Conservation (phyloP, 1,140 invertebrate genomes). For the Maconellicoccus hirsutus region DNA sequence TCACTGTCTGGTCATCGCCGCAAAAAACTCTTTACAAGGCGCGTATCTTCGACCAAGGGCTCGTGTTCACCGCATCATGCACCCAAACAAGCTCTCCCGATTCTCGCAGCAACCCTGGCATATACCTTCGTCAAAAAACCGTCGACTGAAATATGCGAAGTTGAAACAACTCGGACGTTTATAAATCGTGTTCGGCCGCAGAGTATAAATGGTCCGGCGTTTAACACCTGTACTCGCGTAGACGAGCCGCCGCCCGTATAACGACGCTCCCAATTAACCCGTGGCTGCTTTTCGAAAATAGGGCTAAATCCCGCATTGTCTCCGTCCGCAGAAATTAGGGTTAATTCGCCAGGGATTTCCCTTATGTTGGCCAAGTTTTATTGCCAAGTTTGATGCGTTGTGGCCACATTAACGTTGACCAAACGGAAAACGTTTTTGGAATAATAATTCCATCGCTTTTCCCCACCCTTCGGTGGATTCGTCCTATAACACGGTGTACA, state of each 20-base stretch:
- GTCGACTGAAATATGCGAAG: background rate
- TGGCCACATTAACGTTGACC: slow-evolving; percentile 2
- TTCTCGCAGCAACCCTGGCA: no score
- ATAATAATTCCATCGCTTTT: background rate
- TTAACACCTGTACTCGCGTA: slow-evolving; percentile 3
- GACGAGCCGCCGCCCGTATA: background rate
- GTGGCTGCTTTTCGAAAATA: background rate
- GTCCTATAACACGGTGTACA: no score
- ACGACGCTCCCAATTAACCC: slow-evolving; percentile 6
- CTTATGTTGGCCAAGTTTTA: slow-evolving; percentile 4
- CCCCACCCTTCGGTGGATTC: no score
- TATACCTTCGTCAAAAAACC: no score
- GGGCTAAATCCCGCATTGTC: slow-evolving; percentile 1
- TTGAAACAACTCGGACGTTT: background rate
- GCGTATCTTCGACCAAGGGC: no score
- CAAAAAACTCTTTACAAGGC: no score
- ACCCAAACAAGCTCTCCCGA: no score
- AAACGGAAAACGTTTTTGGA: background rate
- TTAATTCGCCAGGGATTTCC: slow-evolving; percentile 1
- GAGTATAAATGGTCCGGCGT: background rate
- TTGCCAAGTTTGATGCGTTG: slow-evolving; percentile 3
- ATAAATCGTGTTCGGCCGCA: background rate
- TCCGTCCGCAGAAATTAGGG: background rate
- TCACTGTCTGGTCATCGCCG: no score
- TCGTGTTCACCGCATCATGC: no score